Conservation (phyloP, 2,113 vertebrate genomes). For the Nycticryphes semicollaris region DNA sequence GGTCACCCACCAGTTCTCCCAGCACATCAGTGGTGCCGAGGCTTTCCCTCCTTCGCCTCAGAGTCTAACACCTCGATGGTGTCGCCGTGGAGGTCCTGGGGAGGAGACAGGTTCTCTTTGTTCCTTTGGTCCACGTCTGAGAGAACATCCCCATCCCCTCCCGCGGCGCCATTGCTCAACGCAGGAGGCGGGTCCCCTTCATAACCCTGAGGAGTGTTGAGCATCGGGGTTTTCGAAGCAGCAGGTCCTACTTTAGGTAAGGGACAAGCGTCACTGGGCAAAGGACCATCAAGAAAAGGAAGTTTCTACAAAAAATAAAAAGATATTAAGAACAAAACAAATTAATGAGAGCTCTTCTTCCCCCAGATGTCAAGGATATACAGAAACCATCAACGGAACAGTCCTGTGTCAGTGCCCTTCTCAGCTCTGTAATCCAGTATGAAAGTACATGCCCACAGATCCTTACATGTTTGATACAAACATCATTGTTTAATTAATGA, state of each 20-base stretch:
- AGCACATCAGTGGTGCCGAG: neutral
- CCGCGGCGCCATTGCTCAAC: conserved; percentile 48
- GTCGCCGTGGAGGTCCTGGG: neutral
- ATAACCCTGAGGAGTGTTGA: conserved; percentile 33
- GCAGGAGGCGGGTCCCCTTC: neutral
- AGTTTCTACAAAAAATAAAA: conserved; percentile 56
- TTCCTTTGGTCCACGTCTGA: neutral
- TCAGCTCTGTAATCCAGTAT: neutral
- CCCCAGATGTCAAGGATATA: neutral
- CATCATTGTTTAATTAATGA: neutral
- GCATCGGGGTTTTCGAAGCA: neutral
- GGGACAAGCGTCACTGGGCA: conserved; percentile 5
- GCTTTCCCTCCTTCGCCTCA: neutral
- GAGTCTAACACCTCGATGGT: accelerated
- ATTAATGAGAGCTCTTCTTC: neutral
- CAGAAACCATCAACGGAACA: neutral
- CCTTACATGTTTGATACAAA: neutral
- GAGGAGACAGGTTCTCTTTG: neutral
- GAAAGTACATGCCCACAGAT: accelerated
- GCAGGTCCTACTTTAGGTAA: neutral
- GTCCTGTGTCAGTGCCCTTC: neutral
- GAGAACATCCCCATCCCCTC: neutral
- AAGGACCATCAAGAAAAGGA: conserved; percentile 39
- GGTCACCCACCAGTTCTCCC: neutral
- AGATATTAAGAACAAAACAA: neutral